A percentile compares a stretch with the other conserved stretches of the same genome.
phyloP scores from a whole-genome alignment of 2,113 vertebrate species.

The Pollachius pollachius region DNA sequence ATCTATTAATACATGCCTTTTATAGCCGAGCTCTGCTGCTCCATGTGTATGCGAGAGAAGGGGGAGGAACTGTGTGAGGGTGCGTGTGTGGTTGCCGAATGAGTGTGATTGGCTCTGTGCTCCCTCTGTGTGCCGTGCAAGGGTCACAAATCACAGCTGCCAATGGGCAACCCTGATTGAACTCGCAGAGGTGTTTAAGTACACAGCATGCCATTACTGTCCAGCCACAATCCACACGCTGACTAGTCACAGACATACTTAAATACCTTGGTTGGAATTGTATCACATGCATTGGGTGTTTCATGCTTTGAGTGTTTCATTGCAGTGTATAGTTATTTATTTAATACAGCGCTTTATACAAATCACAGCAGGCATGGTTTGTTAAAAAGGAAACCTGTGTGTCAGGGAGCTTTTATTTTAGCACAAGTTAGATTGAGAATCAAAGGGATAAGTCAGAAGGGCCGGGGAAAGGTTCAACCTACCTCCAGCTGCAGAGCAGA shows the following conservation, averaged over 20 bases:
- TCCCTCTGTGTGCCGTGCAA: conserved; percentile 55
- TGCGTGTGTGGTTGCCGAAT: conserved; percentile 57
- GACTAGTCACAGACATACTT: conserved; percentile 25
- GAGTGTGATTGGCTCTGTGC: conserved; percentile 48
- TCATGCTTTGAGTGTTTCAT: too few relatives aligned
- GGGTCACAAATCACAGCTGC: conserved; percentile 52
- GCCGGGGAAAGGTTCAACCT: conserved; percentile 41
- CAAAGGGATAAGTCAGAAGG: too few relatives aligned
- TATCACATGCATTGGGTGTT: too few relatives aligned
- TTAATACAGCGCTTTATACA: too few relatives aligned
- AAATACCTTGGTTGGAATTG: conserved; percentile 23
- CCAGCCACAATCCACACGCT: neutral
- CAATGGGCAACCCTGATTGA: conserved; percentile 14
- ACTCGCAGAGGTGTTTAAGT: too few relatives aligned
- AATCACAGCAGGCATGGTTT: too few relatives aligned
- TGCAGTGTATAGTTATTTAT: too few relatives aligned
- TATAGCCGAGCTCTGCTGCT: conserved; percentile 61
- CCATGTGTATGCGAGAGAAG: conserved; percentile 37
- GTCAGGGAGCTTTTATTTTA: too few relatives aligned
- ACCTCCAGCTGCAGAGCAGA: conserved; percentile 74
- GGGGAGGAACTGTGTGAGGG: conserved; percentile 60
- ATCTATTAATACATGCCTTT: conserved; percentile 44
- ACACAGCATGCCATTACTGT: too few relatives aligned
- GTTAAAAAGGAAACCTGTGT: too few relatives aligned
- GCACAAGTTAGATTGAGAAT: too few relatives aligned